A percentile compares a stretch with the other conserved stretches of the same genome.
Evolutionary conservation across 2,888 invertebrate genomes (phyloP).

Genomic region (Incurvaria masculella): DNA sequence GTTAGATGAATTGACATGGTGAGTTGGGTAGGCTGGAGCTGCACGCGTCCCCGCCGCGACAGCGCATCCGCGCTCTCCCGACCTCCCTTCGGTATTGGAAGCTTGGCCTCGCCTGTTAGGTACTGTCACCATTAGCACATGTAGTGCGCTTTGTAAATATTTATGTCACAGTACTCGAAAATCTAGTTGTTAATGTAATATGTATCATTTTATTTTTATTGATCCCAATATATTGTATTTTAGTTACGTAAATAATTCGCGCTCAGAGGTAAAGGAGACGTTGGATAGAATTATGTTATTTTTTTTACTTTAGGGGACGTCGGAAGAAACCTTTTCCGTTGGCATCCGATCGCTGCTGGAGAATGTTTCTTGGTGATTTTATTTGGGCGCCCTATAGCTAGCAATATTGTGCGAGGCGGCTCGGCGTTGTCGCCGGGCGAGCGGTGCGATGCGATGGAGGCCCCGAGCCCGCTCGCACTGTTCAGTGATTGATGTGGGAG

Average conservation of each 20-base stretch:
- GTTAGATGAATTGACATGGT: neutral
- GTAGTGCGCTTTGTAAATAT: slow-evolving; percentile 51
- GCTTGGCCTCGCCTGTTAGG: neutral
- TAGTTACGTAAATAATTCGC: slow-evolving; percentile 34
- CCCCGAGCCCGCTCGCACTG: neutral
- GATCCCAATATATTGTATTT: slow-evolving; percentile 52
- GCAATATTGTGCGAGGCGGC: no score
- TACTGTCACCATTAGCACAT: neutral
- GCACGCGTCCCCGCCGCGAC: neutral
- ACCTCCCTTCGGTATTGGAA: neutral
- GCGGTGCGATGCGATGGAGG: no score
- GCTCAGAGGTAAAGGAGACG: slow-evolving; percentile 21
- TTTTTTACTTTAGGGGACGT: neutral
- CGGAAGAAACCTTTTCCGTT: neutral
- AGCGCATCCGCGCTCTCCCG: neutral
- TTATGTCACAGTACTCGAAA: slow-evolving; percentile 55
- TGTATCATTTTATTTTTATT: slow-evolving; percentile 58
- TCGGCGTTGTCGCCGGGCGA: no score
- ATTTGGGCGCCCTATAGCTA: no score
- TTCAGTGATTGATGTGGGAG: slow-evolving; percentile 8
- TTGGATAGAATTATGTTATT: neutral
- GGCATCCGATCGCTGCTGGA: no score
- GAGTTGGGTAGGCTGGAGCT: neutral
- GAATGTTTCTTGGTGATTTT: no score
- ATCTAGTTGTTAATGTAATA: slow-evolving; percentile 51